phyloP scores from a whole-genome alignment of 2,888 invertebrate species.

The Gymnocheta viridis region DNA sequence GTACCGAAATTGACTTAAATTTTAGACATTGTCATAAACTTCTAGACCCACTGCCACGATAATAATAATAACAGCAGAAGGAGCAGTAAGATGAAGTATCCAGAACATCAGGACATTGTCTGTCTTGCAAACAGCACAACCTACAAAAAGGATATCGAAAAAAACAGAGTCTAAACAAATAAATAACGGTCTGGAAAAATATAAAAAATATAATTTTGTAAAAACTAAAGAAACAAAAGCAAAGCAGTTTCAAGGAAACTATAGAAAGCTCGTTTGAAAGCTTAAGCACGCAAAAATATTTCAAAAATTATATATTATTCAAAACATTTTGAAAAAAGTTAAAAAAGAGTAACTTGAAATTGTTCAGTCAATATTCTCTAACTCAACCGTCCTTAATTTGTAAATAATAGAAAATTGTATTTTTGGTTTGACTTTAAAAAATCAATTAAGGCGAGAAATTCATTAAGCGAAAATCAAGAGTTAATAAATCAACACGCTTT shows the following conservation, averaged over 20 bases:
- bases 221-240: background rate
- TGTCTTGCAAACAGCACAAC: constrained; percentile 20
- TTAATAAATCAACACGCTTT: background rate
- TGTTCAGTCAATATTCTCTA: background rate
- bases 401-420: background rate
- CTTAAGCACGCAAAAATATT: background rate
- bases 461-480: background rate
- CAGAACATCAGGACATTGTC: constrained; percentile 11
- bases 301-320: background rate
- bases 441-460: constrained; percentile 70
- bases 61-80: background rate
- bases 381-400: background rate
- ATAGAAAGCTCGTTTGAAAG: background rate
- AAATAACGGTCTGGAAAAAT: constrained; percentile 43
- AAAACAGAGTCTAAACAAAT: constrained; percentile 50
- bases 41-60: background rate
- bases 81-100: constrained; percentile 11
- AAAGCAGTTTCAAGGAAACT: constrained; percentile 33
- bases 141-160: background rate
- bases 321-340: background rate
- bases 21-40: background rate
- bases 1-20: constrained; percentile 5
- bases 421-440: background rate
- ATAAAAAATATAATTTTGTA: background rate
- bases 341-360: background rate